These are phyloP conservation scores for Asarcornis scutulata DNA, from an alignment of 2,113 vertebrate genomes.

Conservation along the genomic window DNA sequence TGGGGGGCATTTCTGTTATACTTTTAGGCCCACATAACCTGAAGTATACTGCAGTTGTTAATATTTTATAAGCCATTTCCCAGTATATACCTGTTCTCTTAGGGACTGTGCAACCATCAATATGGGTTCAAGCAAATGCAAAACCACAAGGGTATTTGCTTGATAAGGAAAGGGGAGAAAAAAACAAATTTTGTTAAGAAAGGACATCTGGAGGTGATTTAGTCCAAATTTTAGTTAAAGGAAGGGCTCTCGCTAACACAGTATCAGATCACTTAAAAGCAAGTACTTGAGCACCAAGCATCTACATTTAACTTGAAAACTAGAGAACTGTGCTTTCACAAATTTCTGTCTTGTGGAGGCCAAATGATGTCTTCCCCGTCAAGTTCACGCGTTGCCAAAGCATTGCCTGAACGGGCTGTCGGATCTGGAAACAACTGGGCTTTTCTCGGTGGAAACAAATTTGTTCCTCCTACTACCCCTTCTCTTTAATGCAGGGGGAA, in stretches of 20 bases:
- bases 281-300: background rate
- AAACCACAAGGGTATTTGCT: background rate
- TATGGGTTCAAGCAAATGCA: background rate
- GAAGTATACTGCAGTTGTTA: background rate
- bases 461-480: background rate
- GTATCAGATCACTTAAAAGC: background rate
- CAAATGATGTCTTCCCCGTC: slow-evolving; percentile 11
- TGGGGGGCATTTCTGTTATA: background rate
- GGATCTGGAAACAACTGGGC: slow-evolving; percentile 7
- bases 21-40: background rate
- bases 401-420: background rate
- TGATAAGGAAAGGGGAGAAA: background rate
- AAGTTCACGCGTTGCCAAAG: background rate
- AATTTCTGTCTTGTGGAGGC: background rate
- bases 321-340: background rate
- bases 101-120: background rate
- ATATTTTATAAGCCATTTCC: background rate
- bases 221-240: background rate
- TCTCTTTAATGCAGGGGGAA: background rate
- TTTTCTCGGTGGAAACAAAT: background rate
- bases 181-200: background rate
- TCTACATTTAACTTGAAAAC: background rate
- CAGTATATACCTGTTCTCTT: background rate
- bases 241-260: background rate
- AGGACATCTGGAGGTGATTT: background rate